phyloP scores from a whole-genome alignment of 1,140 invertebrate genomes.

The Pteromalus puparum region DNA sequence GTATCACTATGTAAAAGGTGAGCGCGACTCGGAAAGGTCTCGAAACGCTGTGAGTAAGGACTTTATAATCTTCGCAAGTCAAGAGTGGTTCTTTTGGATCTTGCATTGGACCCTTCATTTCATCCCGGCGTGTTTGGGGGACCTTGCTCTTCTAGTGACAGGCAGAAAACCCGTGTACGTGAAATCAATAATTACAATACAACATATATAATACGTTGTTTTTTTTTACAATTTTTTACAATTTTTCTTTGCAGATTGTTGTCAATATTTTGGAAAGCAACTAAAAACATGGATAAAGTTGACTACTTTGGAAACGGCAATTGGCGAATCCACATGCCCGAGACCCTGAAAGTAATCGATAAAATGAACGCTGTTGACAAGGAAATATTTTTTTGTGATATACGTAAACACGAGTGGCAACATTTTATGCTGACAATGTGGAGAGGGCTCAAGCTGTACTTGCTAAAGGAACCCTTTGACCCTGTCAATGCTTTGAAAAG shows the following conservation, averaged over 20 bases:
- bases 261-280: neutral
- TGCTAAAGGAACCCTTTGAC: conserved; percentile 73
- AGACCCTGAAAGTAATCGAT: conserved; percentile 74
- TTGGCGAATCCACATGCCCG: conserved; percentile 76
- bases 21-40: too few relatives aligned
- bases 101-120: too few relatives aligned
- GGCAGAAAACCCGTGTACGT: too few relatives aligned
- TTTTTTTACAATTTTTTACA: too few relatives aligned
- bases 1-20: too few relatives aligned
- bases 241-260: neutral
- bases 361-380: conserved; percentile 76
- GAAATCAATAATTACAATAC: neutral
- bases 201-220: too few relatives aligned
- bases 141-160: too few relatives aligned
- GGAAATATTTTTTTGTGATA: conserved; percentile 78
- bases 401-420: conserved; percentile 77
- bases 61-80: neutral
- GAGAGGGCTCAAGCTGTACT: conserved; percentile 75
- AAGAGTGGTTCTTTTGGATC: too few relatives aligned
- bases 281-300: neutral
- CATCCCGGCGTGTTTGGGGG: too few relatives aligned
- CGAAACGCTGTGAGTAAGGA: too few relatives aligned
- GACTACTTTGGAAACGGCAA: conserved; percentile 73
- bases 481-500: conserved; percentile 49
- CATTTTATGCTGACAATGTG: conserved; percentile 77